Conservation (phyloP, 1,140 invertebrate genomes). For the Drosophila kohkoa region DNA sequence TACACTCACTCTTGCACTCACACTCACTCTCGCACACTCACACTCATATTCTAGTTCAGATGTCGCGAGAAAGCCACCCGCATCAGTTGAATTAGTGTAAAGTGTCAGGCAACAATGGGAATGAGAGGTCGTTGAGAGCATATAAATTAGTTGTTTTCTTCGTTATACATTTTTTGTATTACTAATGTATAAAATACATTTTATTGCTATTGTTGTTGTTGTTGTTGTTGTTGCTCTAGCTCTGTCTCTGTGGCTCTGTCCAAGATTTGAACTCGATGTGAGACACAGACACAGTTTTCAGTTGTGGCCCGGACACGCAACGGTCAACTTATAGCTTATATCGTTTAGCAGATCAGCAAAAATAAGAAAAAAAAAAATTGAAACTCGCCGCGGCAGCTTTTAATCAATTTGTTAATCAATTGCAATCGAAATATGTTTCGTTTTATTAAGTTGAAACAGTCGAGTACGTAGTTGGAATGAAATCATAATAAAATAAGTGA, state of each 20-base stretch:
- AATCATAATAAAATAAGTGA: conserved; percentile 6
- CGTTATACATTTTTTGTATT: conserved; percentile 39
- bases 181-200: conserved; percentile 32
- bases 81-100: conserved; percentile 29
- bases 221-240: neutral
- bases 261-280: conserved; percentile 20
- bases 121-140: conserved; percentile 46
- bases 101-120: conserved; percentile 46
- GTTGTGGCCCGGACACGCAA: conserved; percentile 18
- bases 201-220: conserved; percentile 44
- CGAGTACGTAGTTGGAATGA: neutral
- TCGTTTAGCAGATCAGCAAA: neutral
- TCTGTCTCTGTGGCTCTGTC: conserved; percentile 2
- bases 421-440: neutral
- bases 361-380: too few species aligned
- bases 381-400: conserved; percentile 9
- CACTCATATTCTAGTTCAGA: conserved; percentile 3
- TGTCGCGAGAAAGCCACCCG: conserved; percentile 22
- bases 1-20: neutral
- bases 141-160: conserved; percentile 64
- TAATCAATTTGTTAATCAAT: conserved; percentile 14
- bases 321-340: conserved; percentile 15
- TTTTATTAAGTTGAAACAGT: conserved; percentile 5
- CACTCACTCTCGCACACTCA: neutral
- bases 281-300: conserved; percentile 20